A percentile compares a stretch with the other conserved stretches of the same genome.
Evolutionary conservation across 2,113 vertebrate genomes (phyloP).

Genomic region (Corydoras sp.): DNA sequence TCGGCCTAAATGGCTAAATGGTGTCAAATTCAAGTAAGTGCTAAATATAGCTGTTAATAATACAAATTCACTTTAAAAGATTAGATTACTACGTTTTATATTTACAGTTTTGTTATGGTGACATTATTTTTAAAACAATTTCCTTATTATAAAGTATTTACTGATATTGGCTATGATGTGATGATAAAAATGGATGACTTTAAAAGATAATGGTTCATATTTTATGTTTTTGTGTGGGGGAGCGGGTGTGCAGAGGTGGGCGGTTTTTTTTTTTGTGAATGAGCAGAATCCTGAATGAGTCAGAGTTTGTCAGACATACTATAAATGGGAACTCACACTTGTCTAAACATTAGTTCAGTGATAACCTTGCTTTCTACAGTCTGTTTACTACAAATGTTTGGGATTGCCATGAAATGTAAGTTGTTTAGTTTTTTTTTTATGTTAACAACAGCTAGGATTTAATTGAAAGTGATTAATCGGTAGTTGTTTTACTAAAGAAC

Average conservation of each 20-base stretch:
- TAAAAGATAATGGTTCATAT: constrained; percentile 12
- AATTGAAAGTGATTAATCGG: neutral
- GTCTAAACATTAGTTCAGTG: constrained; percentile 43
- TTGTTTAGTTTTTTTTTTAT: constrained; percentile 5
- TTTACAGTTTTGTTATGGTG: too few species aligned
- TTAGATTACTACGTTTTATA: too few species aligned
- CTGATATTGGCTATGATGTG: too few species aligned
- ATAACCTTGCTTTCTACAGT: constrained; percentile 31
- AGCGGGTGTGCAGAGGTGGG: neutral
- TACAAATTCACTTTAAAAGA: too few species aligned
- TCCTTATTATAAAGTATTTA: too few species aligned
- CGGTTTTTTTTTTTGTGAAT: constrained; percentile 34
- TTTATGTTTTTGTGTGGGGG: constrained; percentile 5
- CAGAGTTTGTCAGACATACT: constrained; percentile 39
- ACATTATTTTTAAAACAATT: too few species aligned
- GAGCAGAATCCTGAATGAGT: constrained; percentile 30
- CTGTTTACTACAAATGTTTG: constrained; percentile 31
- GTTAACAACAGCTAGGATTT: constrained; percentile 1
- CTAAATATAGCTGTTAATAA: too few species aligned
- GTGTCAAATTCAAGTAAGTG: too few species aligned
- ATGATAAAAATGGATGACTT: constrained; percentile 9
- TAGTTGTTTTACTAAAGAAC: too few species aligned
- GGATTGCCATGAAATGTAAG: constrained; percentile 47
- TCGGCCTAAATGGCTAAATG: too few species aligned
- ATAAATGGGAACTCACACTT: constrained; percentile 44